A percentile compares a stretch with the other conserved stretches of the same genome.
Evolutionary conservation across 2,797 vertebrate species (phyloP).

Genomic region (Schizothorax lantsangensis): DNA sequence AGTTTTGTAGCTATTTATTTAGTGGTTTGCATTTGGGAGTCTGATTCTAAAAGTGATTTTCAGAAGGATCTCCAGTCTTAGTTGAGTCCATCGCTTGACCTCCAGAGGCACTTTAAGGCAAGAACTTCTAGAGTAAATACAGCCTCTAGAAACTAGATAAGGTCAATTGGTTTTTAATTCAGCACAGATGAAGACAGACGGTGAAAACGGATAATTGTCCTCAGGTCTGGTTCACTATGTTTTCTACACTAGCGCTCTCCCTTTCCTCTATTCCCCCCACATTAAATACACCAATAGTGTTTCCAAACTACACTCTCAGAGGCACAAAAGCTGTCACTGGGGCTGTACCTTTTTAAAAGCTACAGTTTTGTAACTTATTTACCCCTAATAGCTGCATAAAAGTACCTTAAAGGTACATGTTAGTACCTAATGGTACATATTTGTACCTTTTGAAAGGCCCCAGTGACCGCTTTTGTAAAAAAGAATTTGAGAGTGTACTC

Average conservation of each 20-base stretch:
- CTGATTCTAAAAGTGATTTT: neutral
- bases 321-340: neutral
- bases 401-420: neutral
- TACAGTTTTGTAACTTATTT: neutral
- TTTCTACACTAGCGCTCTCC: neutral
- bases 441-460: neutral
- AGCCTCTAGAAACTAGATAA: constrained; percentile 64
- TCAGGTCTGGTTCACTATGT: constrained; percentile 32
- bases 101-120: constrained; percentile 67
- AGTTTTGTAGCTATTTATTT: neutral
- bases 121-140: constrained; percentile 72
- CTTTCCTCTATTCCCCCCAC: neutral
- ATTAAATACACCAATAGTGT: constrained; percentile 16
- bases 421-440: neutral
- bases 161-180: constrained; percentile 69
- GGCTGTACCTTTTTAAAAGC: neutral
- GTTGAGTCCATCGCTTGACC: constrained; percentile 38
- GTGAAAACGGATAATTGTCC: constrained; percentile 28
- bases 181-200: constrained; percentile 73
- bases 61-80: neutral
- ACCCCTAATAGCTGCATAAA: neutral
- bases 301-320: neutral
- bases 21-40: constrained; percentile 19
- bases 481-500: neutral
- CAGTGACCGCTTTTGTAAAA: neutral